Percentiles rank a stretch among this genome's conserved stretches.
Conservation (phyloP, 1,140 invertebrate genomes). For the Solen grandis region DNA sequence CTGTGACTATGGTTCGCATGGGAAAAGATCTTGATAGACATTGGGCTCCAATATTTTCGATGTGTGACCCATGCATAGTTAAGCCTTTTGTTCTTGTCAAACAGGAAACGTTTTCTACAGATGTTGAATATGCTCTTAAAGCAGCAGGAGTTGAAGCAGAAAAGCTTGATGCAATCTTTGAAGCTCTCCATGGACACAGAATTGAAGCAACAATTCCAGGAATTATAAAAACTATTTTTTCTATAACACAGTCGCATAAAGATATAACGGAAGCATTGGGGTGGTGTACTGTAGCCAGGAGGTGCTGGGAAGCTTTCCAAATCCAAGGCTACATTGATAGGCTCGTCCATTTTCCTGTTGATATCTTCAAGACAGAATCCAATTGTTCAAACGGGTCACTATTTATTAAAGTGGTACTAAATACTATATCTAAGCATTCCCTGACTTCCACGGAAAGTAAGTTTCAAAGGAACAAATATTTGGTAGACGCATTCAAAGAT, state of each 20-base stretch:
- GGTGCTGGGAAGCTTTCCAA: constrained; percentile 41
- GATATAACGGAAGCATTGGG: constrained; percentile 18
- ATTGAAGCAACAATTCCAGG: no score
- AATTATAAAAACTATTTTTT: background rate
- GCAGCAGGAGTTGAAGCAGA: background rate
- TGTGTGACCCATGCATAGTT: constrained; percentile 19
- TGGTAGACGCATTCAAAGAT: constrained; percentile 1
- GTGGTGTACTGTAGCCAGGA: background rate
- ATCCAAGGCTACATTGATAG: constrained; percentile 52
- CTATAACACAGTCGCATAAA: background rate
- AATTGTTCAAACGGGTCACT: background rate
- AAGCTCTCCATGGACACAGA: constrained; percentile 14
- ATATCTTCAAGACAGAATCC: background rate
- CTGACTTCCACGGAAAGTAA: constrained; percentile 11
- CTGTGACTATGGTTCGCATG: background rate
- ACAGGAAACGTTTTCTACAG: constrained; percentile 31
- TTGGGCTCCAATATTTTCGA: constrained; percentile 16
- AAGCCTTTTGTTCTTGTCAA: constrained; percentile 23
- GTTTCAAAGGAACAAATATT: background rate
- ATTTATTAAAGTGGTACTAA: background rate
- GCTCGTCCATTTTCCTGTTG: constrained; percentile 2
- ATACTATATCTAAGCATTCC: background rate
- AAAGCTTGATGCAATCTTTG: background rate
- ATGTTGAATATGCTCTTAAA: constrained; percentile 1
- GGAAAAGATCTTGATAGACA: background rate